Conservation (phyloP, 1,140 invertebrate species). For the Drosophila simulans region DNA sequence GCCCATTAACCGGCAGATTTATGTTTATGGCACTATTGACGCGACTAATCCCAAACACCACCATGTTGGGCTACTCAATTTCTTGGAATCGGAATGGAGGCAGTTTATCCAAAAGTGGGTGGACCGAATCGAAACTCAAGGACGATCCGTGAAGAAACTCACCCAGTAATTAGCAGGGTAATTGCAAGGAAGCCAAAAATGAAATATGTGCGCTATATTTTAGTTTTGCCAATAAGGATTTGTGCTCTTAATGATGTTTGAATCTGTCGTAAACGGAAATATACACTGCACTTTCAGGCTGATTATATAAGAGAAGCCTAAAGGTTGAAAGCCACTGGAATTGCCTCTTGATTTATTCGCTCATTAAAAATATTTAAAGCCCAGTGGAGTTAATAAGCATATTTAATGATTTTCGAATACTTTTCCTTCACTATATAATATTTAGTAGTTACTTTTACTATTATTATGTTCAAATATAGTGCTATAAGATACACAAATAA, state of each 20-base stretch:
- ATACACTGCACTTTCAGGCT: not conserved
- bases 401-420: too few species aligned
- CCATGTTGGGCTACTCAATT: conserved; percentile 27
- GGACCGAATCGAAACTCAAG: conserved; percentile 30
- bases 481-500: not conserved
- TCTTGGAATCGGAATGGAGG: conserved; percentile 44
- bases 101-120: conserved; percentile 23
- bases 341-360: too few species aligned
- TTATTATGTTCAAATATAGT: too few species aligned
- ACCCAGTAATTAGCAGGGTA: conserved; percentile 9
- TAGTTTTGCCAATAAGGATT: not conserved
- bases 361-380: too few species aligned
- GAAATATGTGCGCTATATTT: conserved; percentile 23
- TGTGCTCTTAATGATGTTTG: not conserved
- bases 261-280: not conserved
- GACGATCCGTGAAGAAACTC: conserved; percentile 32
- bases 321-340: too few species aligned
- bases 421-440: too few species aligned
- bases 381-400: too few species aligned
- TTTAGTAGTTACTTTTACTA: too few species aligned
- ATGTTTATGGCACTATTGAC: conserved; percentile 68
- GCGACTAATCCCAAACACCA: conserved; percentile 40
- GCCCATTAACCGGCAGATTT: conserved; percentile 64
- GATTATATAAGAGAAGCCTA: too few species aligned
- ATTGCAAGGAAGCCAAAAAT: not conserved